phyloP scores from a whole-genome alignment of 2,888 invertebrate genomes.

The Drosophila eohydei region DNA sequence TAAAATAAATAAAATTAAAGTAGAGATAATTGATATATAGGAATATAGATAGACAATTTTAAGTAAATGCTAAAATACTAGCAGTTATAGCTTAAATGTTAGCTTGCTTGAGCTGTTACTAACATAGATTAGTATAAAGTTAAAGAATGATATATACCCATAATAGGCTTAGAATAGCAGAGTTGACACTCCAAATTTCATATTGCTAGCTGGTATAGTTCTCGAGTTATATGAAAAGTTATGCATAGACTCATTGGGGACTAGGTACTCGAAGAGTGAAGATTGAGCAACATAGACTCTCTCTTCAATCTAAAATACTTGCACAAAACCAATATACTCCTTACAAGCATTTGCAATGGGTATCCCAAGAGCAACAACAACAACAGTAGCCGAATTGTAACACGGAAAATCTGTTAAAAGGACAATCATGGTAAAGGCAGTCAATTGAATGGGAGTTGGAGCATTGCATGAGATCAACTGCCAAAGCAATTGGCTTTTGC shows the following conservation, averaged over 20 bases:
- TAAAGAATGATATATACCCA: too few relatives aligned
- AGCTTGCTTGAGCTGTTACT: too few relatives aligned
- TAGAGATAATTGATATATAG: neutral
- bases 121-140: too few relatives aligned
- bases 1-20: neutral
- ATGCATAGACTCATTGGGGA: too few relatives aligned
- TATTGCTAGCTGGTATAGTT: neutral
- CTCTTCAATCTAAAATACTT: neutral
- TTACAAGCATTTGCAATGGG: neutral
- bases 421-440: conserved; percentile 65
- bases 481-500: conserved; percentile 36
- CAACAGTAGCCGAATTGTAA: conserved; percentile 48
- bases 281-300: neutral
- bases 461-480: conserved; percentile 24
- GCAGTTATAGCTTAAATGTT: too few relatives aligned
- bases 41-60: neutral
- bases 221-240: neutral
- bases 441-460: conserved; percentile 64
- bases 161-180: too few relatives aligned
- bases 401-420: conserved; percentile 70
- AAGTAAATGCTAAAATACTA: too few relatives aligned
- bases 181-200: too few relatives aligned
- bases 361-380: conserved; percentile 17
- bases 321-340: neutral
- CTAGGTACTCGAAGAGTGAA: too few relatives aligned